Base-by-base conservation (phyloP, 2,888 invertebrate genomes). In the Stomorhina lunata region DNA sequence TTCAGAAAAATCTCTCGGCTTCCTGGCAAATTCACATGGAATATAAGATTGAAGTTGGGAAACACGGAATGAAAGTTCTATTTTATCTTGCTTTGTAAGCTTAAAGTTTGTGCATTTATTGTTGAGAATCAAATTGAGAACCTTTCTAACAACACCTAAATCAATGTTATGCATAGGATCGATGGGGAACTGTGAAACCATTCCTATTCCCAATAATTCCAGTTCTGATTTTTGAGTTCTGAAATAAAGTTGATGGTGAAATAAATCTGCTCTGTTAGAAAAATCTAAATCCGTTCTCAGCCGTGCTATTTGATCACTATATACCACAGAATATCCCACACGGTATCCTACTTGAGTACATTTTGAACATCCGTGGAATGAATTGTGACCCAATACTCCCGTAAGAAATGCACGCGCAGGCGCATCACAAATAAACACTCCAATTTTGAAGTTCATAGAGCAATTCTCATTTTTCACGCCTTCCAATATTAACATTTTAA, bases 71-170 rank as follows among this genome's bases (percentile, higher is more conserved):
- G 61, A 22, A 61, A 61, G 61, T 40, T 61, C 40, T 25, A 25
- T 25, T 61, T 61, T 61, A 27, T 22, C 22, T 61, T 61, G 61
- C 40, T 61, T 61, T 40, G 40, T 61, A 40, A 57, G 25, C 40
- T 61, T 61, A 9, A 61, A 61, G 37, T 17, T 61, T 15, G 25
- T 40, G 40, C 61, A 61, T 61, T 40, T 61, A 15, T 61, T 61
- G 40, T 61, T 61, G 40, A 61, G 40, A 61, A 61, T 61, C 40
- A 61, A 61, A 25, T 40, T 61, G 5, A 61, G 61, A 61, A 61
- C 61, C 61, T 61, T 61, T 40, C 40, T 25, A 61, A 40, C 40
- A 25, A 40, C 61, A 61, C 61, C 61, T 61, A 61, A 61, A 61
- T 61, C 40, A 61, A 40, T 40, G 25, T 40, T 61, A 61, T 61